phyloP scores from a whole-genome alignment of 2,113 vertebrate genomes.

The Gavia stellata region DNA sequence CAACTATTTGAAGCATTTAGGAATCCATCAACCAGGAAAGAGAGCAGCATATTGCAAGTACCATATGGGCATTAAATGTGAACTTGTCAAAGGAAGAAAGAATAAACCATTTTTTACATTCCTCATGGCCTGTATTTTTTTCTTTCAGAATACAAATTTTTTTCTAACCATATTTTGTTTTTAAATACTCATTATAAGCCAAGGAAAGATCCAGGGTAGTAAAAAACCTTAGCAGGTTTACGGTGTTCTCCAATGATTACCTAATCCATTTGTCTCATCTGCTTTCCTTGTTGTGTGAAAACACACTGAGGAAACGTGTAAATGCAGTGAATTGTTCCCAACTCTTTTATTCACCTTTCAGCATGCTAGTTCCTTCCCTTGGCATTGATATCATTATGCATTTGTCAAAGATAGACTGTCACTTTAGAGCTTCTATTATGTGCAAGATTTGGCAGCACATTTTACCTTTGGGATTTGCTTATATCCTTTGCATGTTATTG shows the following conservation, averaged over 20 bases:
- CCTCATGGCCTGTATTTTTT: not conserved
- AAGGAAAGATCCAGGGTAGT: constrained; percentile 38
- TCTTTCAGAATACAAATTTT: not conserved
- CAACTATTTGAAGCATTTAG: constrained; percentile 52
- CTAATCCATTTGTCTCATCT: constrained; percentile 67
- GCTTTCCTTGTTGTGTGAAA: constrained; percentile 74
- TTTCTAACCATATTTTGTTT: constrained; percentile 53
- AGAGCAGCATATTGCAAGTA: constrained; percentile 60
- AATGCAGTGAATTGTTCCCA: constrained; percentile 74
- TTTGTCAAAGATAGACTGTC: constrained; percentile 79
- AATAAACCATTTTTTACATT: constrained; percentile 58
- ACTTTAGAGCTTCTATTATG: constrained; percentile 78
- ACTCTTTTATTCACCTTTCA: constrained; percentile 76
- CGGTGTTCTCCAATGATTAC: constrained; percentile 42
- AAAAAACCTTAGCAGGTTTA: constrained; percentile 42
- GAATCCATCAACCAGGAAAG: constrained; percentile 59
- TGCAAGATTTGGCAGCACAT: constrained; percentile 76
- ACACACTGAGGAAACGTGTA: constrained; percentile 76
- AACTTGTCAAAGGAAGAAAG: constrained; percentile 62
- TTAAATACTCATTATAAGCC: constrained; percentile 18
- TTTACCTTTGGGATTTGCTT: constrained; percentile 77
- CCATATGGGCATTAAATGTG: constrained; percentile 68
- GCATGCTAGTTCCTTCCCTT: constrained; percentile 78
- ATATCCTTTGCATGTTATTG: constrained; percentile 83
- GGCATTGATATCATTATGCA: constrained; percentile 74